Conservation (phyloP, 2,113 vertebrate genomes). For the Corydoras maculifer region DNA sequence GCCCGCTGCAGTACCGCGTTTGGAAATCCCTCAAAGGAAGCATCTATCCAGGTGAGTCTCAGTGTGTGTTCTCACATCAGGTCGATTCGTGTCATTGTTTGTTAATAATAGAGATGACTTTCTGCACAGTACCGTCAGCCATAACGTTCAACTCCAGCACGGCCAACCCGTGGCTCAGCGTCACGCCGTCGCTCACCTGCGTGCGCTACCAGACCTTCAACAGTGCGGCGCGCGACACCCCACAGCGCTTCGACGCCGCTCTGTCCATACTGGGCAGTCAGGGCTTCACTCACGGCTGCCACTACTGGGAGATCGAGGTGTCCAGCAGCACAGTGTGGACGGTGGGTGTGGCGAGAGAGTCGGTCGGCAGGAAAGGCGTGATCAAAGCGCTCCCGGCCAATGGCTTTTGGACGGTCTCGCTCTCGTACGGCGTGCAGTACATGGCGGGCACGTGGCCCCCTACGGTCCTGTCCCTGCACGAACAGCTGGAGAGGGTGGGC, state of each 20-base stretch:
- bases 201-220: slow-evolving; percentile 71
- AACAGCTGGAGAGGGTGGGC: slow-evolving; percentile 62
- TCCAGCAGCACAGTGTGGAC: slow-evolving; percentile 74
- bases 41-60: slow-evolving; percentile 66
- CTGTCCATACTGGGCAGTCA: slow-evolving; percentile 68
- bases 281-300: slow-evolving; percentile 68
- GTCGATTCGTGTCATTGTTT: neutral
- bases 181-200: slow-evolving; percentile 68
- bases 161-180: slow-evolving; percentile 70
- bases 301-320: slow-evolving; percentile 75
- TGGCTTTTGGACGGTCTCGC: slow-evolving; percentile 72
- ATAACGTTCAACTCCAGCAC: slow-evolving; percentile 73
- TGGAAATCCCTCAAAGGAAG: slow-evolving; percentile 73
- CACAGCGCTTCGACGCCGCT: slow-evolving; percentile 67
- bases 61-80: neutral
- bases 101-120: neutral
- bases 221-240: slow-evolving; percentile 65
- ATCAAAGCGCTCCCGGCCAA: slow-evolving; percentile 70
- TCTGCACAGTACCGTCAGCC: slow-evolving; percentile 57
- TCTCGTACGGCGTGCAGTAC: slow-evolving; percentile 73
- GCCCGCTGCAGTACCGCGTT: slow-evolving; percentile 70
- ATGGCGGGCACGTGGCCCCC: slow-evolving; percentile 71
- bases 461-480: slow-evolving; percentile 63
- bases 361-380: slow-evolving; percentile 67
- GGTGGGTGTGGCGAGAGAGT: slow-evolving; percentile 68